Evolutionary conservation across 2,797 vertebrate genomes (phyloP), one percentile per base, ranked within the genome.

Genomic region (Acropternis orthonyx): DNA sequence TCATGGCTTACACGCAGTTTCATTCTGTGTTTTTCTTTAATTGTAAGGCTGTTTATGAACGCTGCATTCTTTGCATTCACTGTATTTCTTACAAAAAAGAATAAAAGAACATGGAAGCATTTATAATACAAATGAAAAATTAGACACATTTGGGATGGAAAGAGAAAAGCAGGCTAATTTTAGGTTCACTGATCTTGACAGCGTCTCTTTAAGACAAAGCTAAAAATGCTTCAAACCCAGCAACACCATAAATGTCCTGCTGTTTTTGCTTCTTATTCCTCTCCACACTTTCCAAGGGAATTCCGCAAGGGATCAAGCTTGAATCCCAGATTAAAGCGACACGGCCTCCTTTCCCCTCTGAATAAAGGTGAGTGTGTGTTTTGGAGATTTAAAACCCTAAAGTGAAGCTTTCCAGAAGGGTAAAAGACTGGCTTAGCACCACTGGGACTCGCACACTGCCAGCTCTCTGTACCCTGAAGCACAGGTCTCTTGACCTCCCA

Each of bases 241-340:
- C 92, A 97, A 97, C 92, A 97, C 97, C 97, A 98, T 98, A 98
- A 97, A 98, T 97, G 97, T 98, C 97, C 97, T 79, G 95, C 91
- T 97, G 96, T 89, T 93, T 95, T 91, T 94, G 89, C 94, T 96
- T 95, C 90, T 89, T 91, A 97, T 91, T 97, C 94, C 96, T 97
- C 95, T 95, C 95, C 88, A 96, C 83, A 95, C 94, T 98, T 98
- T 97, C 97, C 96, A 97, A 77, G 88, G 94, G 95, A 97, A 97
- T 96, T 97, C 96, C 97, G 91, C 82, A 94, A 96, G 96, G 97
- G 97, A 97, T 83, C 93, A 39, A 37, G 76, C 92, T 89, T 94
- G 96, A 97, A 97, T 97, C 95, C 88, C 92, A 85, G 85, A 97
- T 96, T 97, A 96, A 97, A 97, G 96, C 4, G 11, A 94, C 95